These are phyloP conservation scores for Micronycteris hirsuta DNA, from an alignment of 2,113 vertebrate genomes.

Conservation along the genomic window DNA sequence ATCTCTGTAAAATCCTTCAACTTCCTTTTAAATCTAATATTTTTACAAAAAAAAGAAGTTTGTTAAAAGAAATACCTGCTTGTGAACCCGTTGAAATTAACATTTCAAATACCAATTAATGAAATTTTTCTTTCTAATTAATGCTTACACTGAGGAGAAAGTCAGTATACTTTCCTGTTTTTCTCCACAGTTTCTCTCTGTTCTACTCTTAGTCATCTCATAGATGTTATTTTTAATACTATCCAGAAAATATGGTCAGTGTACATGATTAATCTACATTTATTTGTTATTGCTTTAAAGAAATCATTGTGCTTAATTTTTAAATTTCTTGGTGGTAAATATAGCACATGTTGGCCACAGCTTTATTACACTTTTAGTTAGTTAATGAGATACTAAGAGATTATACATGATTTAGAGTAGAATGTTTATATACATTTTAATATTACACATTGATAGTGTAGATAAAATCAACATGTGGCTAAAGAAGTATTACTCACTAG, in stretches of 20 bases:
- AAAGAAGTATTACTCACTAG: neutral
- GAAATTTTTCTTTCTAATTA: neutral
- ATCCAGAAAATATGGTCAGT: neutral
- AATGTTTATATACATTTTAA: constrained; percentile 30
- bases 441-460: neutral
- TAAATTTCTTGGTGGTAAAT: constrained; percentile 4
- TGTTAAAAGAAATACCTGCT: neutral
- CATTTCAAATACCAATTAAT: neutral
- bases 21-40: neutral
- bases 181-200: neutral
- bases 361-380: constrained; percentile 28
- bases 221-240: neutral
- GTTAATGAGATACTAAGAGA: constrained; percentile 4
- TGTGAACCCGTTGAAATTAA: neutral
- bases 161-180: neutral
- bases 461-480: neutral
- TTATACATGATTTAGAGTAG: constrained; percentile 38
- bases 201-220: neutral
- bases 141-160: neutral
- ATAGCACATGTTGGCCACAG: neutral
- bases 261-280: rapidly evolving
- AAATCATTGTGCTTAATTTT: neutral
- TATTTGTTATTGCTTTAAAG: constrained; percentile 40
- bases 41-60: neutral
- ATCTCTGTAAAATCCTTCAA: neutral